Percentiles rank a stretch among this genome's conserved stretches.
These are phyloP conservation scores for Podocnemis expansa DNA, from an alignment of 2,113 vertebrate genomes.

Conservation along the genomic window DNA sequence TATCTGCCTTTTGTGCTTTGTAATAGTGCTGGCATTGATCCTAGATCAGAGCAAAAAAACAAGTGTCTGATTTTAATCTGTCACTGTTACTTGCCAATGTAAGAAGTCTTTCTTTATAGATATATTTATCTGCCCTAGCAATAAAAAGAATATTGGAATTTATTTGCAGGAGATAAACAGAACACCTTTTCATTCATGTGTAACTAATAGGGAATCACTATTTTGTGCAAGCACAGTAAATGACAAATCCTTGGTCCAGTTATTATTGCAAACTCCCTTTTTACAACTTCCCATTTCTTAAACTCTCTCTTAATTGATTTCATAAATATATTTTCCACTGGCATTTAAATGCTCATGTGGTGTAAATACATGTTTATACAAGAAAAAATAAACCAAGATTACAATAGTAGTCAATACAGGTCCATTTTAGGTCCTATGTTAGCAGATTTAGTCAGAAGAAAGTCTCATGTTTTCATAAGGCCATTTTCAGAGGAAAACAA, in stretches of 20 bases:
- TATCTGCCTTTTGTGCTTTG: neutral
- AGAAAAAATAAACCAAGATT: neutral
- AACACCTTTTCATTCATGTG: conserved; percentile 57
- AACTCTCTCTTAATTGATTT: conserved; percentile 63
- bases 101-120: conserved; percentile 47
- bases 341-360: conserved; percentile 50
- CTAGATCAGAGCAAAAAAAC: conserved; percentile 10
- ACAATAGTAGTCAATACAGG: neutral
- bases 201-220: conserved; percentile 46
- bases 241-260: conserved; percentile 42
- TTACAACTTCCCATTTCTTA: conserved; percentile 51
- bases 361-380: conserved; percentile 26
- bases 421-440: neutral
- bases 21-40: conserved; percentile 18
- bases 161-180: conserved; percentile 31
- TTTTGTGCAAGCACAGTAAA: conserved; percentile 40
- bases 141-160: conserved; percentile 54
- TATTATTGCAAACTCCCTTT: conserved; percentile 65
- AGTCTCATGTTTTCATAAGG: neutral
- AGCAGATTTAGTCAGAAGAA: neutral
- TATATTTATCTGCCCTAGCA: conserved; percentile 55
- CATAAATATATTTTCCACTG: conserved; percentile 50
- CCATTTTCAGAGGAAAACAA: neutral
- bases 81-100: conserved; percentile 38
- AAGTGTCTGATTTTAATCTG: conserved; percentile 54